phyloP scores from a whole-genome alignment of 2,888 invertebrate genomes.

The Atherix ibis region DNA sequence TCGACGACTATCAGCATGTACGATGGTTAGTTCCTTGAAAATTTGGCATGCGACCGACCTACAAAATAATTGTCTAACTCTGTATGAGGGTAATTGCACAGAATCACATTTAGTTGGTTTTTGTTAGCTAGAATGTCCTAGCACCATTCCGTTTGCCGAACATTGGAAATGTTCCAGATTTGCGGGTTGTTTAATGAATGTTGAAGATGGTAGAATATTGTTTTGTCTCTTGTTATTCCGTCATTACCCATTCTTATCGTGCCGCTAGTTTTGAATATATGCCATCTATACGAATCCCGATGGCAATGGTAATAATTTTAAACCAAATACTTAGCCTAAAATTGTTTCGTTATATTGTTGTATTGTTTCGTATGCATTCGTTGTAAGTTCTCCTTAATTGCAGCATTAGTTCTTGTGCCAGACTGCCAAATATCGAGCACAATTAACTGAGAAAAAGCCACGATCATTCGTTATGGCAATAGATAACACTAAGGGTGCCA shows the following conservation, averaged over 20 bases:
- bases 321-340: slow-evolving; percentile 1
- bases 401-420: slow-evolving; percentile 6
- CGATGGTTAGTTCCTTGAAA: no score
- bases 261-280: not conserved
- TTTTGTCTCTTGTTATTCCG: not conserved
- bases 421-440: slow-evolving; percentile 9
- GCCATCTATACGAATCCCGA: no score
- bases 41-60: no score
- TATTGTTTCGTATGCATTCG: no score
- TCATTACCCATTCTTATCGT: not conserved
- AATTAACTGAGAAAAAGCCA: slow-evolving; percentile 7
- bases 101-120: slow-evolving; percentile 6
- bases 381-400: slow-evolving; percentile 8
- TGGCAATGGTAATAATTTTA: not conserved
- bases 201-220: slow-evolving; percentile 5
- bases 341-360: slow-evolving; percentile 6
- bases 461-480: slow-evolving; percentile 8
- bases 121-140: slow-evolving; percentile 1
- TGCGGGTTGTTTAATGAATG: slow-evolving; percentile 10
- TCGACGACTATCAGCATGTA: no score
- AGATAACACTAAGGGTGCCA: not conserved
- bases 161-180: slow-evolving; percentile 10
- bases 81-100: slow-evolving; percentile 7
- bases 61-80: no score
- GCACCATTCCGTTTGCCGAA: not conserved